Percentiles rank a stretch among this genome's conserved stretches.
These are phyloP conservation scores for Rousettus madagascariensis DNA, from an alignment of 2,797 vertebrate species.

Conservation along the genomic window DNA sequence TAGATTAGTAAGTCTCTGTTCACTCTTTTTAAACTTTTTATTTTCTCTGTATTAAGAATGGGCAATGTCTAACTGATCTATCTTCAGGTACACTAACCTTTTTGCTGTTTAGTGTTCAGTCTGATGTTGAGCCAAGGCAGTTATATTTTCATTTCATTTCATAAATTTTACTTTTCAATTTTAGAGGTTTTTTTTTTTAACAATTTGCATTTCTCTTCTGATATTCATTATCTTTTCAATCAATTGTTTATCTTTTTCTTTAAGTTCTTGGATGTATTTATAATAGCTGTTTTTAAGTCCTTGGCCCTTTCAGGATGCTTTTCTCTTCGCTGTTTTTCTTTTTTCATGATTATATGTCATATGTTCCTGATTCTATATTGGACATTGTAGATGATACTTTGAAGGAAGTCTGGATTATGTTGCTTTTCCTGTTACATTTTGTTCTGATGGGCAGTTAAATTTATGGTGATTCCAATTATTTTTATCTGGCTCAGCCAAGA, in stretches of 20 bases:
- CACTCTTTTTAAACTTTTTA: not conserved
- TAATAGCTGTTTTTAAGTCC: not conserved
- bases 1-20: not conserved
- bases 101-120: not conserved
- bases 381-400: not conserved
- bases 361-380: not conserved
- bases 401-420: not conserved
- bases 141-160: not conserved
- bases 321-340: not conserved
- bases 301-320: not conserved
- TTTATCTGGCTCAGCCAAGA: not conserved
- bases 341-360: not conserved
- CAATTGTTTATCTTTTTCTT: not conserved
- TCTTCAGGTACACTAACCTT: not conserved
- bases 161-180: not conserved
- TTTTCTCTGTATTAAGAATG: not conserved
- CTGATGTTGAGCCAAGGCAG: not conserved
- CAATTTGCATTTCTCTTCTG: not conserved
- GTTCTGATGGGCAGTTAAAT: not conserved
- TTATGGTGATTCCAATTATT: not conserved
- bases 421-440: not conserved
- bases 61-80: not conserved
- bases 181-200: not conserved
- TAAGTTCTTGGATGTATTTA: not conserved
- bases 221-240: not conserved